Evolutionary conservation across 2,113 vertebrate genomes (phyloP).

Genomic region (Embiotoca jacksoni): DNA sequence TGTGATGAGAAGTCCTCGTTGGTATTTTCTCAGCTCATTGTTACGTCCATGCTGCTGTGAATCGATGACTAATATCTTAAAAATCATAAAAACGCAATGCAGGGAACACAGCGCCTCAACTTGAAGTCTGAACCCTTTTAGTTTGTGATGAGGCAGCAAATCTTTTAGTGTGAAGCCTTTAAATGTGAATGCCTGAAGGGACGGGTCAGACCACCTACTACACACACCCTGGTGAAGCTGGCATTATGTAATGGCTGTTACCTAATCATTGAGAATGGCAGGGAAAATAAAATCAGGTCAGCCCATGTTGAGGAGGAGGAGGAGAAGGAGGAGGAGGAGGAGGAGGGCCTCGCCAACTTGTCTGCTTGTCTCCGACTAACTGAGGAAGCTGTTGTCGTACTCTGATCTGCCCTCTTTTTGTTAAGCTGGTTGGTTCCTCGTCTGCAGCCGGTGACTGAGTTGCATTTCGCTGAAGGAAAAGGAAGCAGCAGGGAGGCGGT

Average conservation of each 20-base stretch:
- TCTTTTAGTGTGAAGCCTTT: neutral
- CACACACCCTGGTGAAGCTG: constrained; percentile 67
- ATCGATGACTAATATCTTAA: neutral
- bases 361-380: constrained; percentile 48
- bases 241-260: constrained; percentile 84
- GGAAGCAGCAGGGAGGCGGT: neutral
- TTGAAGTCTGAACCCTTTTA: neutral
- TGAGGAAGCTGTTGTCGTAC: constrained; percentile 4
- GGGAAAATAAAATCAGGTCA: constrained; percentile 77
- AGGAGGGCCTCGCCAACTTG: constrained; percentile 18
- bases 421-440: constrained; percentile 21
- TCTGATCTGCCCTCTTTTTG: constrained; percentile 43
- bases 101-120: no score
- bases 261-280: constrained; percentile 76
- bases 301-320: constrained; percentile 33
- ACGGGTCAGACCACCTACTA: constrained; percentile 37
- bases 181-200: constrained; percentile 38
- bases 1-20: neutral
- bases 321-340: no score
- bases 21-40: no score
- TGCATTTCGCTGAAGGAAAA: neutral
- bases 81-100: neutral
- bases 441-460: neutral
- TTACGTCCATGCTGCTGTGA: neutral
- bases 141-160: neutral